phyloP scores from a whole-genome alignment of 2,888 invertebrate genomes.

The Harmothoe impar region DNA sequence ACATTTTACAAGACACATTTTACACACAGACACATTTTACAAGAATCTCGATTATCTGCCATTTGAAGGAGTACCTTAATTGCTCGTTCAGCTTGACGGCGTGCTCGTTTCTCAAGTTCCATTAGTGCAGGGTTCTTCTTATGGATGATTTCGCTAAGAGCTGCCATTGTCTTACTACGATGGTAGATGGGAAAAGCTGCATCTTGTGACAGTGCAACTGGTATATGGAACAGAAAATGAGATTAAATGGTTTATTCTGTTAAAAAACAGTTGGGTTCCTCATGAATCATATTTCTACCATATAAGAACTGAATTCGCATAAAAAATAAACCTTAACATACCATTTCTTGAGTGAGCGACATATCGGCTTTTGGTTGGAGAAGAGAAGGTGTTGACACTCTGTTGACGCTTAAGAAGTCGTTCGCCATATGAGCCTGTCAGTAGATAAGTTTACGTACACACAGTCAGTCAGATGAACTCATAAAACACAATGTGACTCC shows the following conservation, averaged over 20 bases:
- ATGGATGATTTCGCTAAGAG: conserved; percentile 60
- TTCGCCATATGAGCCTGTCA: conserved; percentile 38
- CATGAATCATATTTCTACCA: no score
- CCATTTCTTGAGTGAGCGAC: conserved; percentile 1
- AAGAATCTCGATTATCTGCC: no score
- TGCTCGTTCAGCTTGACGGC: conserved; percentile 79
- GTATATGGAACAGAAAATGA: not conserved
- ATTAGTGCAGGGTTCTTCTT: conserved; percentile 70
- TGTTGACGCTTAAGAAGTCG: conserved; percentile 45
- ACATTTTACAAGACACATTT: no score
- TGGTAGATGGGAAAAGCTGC: conserved; percentile 49
- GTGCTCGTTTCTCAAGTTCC: conserved; percentile 78
- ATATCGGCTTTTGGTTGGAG: not conserved
- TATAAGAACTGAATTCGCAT: no score
- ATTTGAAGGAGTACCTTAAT: conserved; percentile 74
- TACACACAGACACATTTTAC: no score
- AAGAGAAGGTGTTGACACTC: conserved; percentile 30
- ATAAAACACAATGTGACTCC: not conserved
- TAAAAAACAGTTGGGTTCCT: no score
- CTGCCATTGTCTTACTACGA: conserved; percentile 74
- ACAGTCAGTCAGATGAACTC: not conserved
- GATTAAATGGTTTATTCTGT: no score
- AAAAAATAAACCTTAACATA: not conserved
- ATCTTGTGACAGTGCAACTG: conserved; percentile 27
- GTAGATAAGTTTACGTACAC: not conserved